phyloP scores from a whole-genome alignment of 1,140 invertebrate species.

The Cherax destructor region DNA sequence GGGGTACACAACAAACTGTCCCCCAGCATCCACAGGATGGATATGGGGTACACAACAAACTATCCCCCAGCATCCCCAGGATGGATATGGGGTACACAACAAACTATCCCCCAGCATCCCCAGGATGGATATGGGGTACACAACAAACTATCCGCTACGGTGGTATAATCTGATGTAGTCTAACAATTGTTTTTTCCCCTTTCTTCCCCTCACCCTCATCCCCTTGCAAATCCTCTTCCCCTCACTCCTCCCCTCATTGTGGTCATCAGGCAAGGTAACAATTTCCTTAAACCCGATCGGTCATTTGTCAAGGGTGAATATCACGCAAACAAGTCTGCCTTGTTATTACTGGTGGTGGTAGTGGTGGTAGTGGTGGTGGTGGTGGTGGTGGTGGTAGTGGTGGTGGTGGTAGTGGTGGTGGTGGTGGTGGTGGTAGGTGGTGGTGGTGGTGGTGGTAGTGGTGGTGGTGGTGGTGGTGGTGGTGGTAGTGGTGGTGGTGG shows the following conservation, averaged over 20 bases:
- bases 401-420: not conserved
- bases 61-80: too few species aligned
- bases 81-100: too few species aligned
- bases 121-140: too few species aligned
- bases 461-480: not conserved
- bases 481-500: not conserved
- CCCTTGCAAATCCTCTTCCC: too few species aligned
- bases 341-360: not conserved
- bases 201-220: not conserved
- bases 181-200: not conserved
- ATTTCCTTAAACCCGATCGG: slow-evolving; percentile 15
- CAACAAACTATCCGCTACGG: too few species aligned
- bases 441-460: not conserved
- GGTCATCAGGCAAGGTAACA: slow-evolving; percentile 3
- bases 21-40: too few species aligned
- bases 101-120: too few species aligned
- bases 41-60: too few species aligned
- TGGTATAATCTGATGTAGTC: too few species aligned
- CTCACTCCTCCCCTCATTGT: not conserved
- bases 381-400: not conserved
- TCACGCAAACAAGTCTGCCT: not conserved
- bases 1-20: too few species aligned
- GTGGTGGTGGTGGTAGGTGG: not conserved
- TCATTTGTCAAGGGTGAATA: slow-evolving; percentile 13
- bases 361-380: not conserved